Evolutionary conservation across 2,888 invertebrate species (phyloP), one percentile per base, ranked within the genome.

Genomic region (Leptarthrus brevirostris): DNA sequence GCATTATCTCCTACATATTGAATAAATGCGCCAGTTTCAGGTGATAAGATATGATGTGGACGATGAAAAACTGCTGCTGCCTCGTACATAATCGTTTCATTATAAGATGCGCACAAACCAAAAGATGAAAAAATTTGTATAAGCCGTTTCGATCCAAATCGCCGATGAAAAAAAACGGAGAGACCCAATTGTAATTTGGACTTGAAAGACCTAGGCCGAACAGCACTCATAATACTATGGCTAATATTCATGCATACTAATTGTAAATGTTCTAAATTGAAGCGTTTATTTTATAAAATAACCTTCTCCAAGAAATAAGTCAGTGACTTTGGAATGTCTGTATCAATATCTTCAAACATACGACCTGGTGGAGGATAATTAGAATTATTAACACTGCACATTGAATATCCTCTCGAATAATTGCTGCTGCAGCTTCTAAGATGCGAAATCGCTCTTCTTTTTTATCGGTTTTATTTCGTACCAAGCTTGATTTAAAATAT

Each of bases 51-150:
- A 8, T 30, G 8, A 30, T 3, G 30, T 8, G 3, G 30, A 30
- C 4, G 30, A 30, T 53, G 53, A 53, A 22, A 22, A 22, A 53
- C 22, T 74, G 77, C 75, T 74, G 78, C 73, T 75, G 76, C 73
- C 66, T 79, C 79, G 71, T 78, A 80, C 74, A 74, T 72, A 20
- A 78, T 54, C 22, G 78, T 75, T 26, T 79, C 76, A 72, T 74
- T 78, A 73, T 79, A 79, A 18, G 79, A 78, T 64, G 78, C 76
- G 61, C 76, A 78, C 20, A 78, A 74, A 74, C 78, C 79, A 47
- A 79, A 77, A 71, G 64, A 53, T 6, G 16, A 64, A 12, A 64
- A 36, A 64, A 64, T 16, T 2, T 64, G n/a, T 64, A 64, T n/a
- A 34, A 64, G 10, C n/a, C 61, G 14, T 64, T 36, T 64, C 3